Base-by-base conservation (phyloP, 2,113 vertebrate species). In the Crotalus helleri region DNA sequence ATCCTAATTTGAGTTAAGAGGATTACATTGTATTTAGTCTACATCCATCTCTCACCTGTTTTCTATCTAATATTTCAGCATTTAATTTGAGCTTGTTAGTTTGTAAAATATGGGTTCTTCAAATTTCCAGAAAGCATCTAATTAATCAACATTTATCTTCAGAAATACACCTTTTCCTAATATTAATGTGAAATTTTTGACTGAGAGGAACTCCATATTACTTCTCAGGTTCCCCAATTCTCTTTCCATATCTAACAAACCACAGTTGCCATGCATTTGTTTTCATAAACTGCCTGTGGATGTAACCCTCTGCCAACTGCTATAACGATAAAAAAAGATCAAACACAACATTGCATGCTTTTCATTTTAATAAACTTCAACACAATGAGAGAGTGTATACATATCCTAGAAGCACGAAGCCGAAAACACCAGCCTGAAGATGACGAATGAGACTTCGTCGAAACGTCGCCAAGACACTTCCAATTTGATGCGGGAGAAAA, bases 311-410 rank as follows among this genome's bases (percentile, higher is more conserved):
- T 10, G 33, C 9, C 88, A 89, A 55, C 26, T 0, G 58, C 89
- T 58, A 0, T 23, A 93, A 17, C 33, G 13, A 69, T 4, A n/a
- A 12, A 6, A 69, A 87, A 81, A 69, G 90, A 81, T 10, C 21
- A 94, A 53, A 96, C 95, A 90, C 15, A 91, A 57, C 39, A 94
- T 96, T 94, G 93, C 96, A 97, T 90, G 0, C 0, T 33, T 94
- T 95, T 97, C 97, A 97, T 95, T 97, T 98, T 98, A 96, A 96
- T 96, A 97, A 93, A 96, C 92, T 95, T 94, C 94, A 95, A 95
- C 95, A 96, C 93, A 94, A 87, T 95, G 94, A 95, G 95, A 93
- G 55, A 33, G 29, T 61, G 23, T 55, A 33, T 12, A 81, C 21
- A 55, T 74, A 54, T 89, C 39, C 39, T 39, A 39, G 39, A 39